Base-by-base conservation (phyloP, 2,797 vertebrate species). In the Prunella strophiata region DNA sequence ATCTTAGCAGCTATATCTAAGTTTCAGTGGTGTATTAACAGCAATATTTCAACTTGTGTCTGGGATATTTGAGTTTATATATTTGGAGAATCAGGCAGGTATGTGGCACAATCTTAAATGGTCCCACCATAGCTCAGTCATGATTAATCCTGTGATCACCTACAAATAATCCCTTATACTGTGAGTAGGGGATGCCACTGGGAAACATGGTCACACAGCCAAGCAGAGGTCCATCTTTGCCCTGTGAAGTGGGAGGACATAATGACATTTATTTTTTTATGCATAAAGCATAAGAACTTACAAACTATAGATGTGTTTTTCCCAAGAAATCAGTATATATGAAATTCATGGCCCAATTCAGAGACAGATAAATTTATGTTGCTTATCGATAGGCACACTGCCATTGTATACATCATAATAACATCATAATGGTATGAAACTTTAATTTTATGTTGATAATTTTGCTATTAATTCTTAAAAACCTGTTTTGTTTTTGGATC, bases 281-380 rank as follows among this genome's bases (percentile, higher is more conserved):
- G 30, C 5, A 2, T 62, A 65, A 90, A 91, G 10, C 14, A 22
- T 42, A 72, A 80, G 68, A 43, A 2, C 18, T 66, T 75, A 18
- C 16, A 86, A 70, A 40, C 13, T 32, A 2, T 29, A 71, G 34
- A 70, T 8, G 3, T 10, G 27, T 59, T 93, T 77, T 66, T 62
- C 52, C 34, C 45, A 76, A 68, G 36, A 90, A 81, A 70, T 78
- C 42, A 18, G 32, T 85, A 11, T 12, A 36, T 68, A 38, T 50
- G 26, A 86, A 86, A 93, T 58, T 58, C 27, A 55, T 29, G 16
- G 36, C 77, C 7, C 40, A 66, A n/a, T 80, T 83, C 43, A 85
- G 50, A 91, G 79, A 67, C 61, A 92, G 67, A 79, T 74, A 68
- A 93, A 91, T 93, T 88, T 81, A 73, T 59, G n/a, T 45, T 88